Base-by-base conservation (phyloP, 2,888 invertebrate species). In the Prosopocoilus inquinatus region DNA sequence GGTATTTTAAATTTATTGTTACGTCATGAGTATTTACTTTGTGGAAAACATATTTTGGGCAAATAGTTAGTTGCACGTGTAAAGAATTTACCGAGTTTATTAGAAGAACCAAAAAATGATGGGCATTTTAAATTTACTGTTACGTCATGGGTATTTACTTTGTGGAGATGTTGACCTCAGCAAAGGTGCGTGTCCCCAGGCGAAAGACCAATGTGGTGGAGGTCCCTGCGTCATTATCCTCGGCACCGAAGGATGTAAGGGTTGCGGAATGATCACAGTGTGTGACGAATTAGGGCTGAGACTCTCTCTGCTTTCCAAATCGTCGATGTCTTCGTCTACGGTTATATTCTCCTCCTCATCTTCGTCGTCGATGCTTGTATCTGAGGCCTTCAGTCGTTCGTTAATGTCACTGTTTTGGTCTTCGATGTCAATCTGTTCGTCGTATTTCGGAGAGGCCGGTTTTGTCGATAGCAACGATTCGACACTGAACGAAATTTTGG, bases 401-500 rank as follows among this genome's bases (percentile, higher is more conserved):
- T 35, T 45, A 36, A 45, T 15, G 12, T 49, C 50, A 41, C 47
- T 53, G 33, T 35, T 47, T 41, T 53, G 53, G 35, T 53, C 56
- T 7, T 56, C 62, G 36, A 57, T 55, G 12, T 56, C 59, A 4
- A 51, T 32, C 33, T 57, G 13, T 16, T 61, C 57, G 20, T 59
- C 57, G 12, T 48, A 51, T 28, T 51, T 48, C 39, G 50, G 48
- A 39, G 49, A 55, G 36, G 38, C 41, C 32, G 53, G 51, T 34
- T 65, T 66, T n/a, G 66, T 78, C 71, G 64, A 78, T 34, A 88
- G 72, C 15, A 88, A 70, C 0, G 88, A 82, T 75, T 88, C 88
- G 46, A 88, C 88, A 77, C 88, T 88, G 75, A 88, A 88, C 58
- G 87, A 87, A 70, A 88, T 88, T 66, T 87, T 85, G 64, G 85